Evolutionary conservation across 2,888 invertebrate genomes (phyloP).

Genomic region (Drosophila helvetica): DNA sequence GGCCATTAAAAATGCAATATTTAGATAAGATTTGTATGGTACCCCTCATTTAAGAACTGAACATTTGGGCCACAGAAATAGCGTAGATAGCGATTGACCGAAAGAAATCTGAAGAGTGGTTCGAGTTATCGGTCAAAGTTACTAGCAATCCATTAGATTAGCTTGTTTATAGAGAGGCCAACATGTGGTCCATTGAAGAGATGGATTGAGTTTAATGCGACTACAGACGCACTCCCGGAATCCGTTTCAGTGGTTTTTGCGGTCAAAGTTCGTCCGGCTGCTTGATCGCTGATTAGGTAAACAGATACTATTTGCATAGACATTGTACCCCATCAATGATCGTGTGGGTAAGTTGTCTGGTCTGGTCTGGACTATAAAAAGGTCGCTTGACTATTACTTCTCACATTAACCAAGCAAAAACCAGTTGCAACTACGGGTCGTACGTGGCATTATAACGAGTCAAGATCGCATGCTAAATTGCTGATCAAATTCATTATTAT

Average conservation of each 20-base stretch:
- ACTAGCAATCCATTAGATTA: neutral
- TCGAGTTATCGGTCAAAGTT: neutral
- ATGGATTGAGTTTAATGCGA: neutral
- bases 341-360: conserved; percentile 18
- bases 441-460: conserved; percentile 15
- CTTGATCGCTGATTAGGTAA: conserved; percentile 38
- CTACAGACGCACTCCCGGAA: conserved; percentile 1
- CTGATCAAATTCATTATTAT: conserved; percentile 8
- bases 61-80: conserved; percentile 30
- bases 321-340: conserved; percentile 14
- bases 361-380: conserved; percentile 13
- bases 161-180: neutral
- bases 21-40: conserved; percentile 18
- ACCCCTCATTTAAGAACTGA: neutral
- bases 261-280: conserved; percentile 57
- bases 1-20: conserved; percentile 16
- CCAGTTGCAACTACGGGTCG: conserved; percentile 17
- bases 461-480: conserved; percentile 37
- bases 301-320: conserved; percentile 46
- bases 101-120: neutral
- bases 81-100: conserved; percentile 1
- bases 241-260: conserved; percentile 25
- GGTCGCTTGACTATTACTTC: conserved; percentile 10
- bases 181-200: neutral
- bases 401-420: conserved; percentile 24